Evolutionary conservation across 1,140 invertebrate species (phyloP).

Genomic region (Diploscapter pachys): DNA sequence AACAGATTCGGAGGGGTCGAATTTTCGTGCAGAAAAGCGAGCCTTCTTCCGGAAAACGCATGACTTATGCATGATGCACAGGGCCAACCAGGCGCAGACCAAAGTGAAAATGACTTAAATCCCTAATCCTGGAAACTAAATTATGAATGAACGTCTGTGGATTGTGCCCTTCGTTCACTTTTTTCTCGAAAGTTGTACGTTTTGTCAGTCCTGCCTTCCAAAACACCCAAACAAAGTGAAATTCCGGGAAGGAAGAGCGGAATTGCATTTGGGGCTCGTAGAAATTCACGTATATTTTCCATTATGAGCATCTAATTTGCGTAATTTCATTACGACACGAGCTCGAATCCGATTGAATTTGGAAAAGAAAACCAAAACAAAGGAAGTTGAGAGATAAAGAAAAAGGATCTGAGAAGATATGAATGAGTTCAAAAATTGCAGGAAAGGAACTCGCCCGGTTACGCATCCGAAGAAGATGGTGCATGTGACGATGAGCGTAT

Average conservation of each 20-base stretch:
- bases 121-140: too few species aligned
- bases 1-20: too few species aligned
- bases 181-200: background rate
- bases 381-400: background rate
- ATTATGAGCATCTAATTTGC: background rate
- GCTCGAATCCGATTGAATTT: background rate
- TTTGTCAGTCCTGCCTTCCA: background rate
- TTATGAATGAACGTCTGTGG: too few species aligned
- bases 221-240: background rate
- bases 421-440: slow-evolving; percentile 24
- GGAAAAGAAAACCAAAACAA: background rate
- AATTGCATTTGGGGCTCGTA: background rate
- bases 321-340: background rate
- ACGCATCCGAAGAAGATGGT: slow-evolving; percentile 57
- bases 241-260: background rate
- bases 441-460: slow-evolving; percentile 56
- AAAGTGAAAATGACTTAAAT: too few species aligned
- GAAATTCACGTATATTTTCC: background rate
- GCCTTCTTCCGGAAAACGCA: too few species aligned
- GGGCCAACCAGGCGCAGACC: too few species aligned
- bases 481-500: slow-evolving; percentile 53
- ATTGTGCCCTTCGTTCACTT: slow-evolving; percentile 3
- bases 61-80: too few species aligned
- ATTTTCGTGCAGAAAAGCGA: too few species aligned
- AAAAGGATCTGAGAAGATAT: background rate